Base-by-base conservation (phyloP, 2,113 vertebrate species). In the Rhodinocichla rosea region DNA sequence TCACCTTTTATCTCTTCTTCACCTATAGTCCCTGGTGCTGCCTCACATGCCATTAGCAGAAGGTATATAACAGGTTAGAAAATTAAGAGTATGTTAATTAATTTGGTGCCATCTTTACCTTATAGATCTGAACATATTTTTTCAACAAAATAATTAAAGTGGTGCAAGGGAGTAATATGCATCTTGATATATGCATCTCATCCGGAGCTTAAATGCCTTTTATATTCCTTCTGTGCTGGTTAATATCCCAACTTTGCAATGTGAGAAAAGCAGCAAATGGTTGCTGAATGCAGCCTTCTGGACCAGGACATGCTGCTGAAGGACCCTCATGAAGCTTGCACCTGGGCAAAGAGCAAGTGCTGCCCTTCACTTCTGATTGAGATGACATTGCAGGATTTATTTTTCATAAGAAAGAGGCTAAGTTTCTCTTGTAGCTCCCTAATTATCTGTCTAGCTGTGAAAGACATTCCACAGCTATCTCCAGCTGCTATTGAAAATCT, bases 101-200 rank as follows among this genome's bases (percentile, higher is more conserved):
- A 87, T 82, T 87, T 76, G 49, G 24, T 70, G 49, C 52, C 21
- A 67, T 47, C 63, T 50, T 32, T 88, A 50, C 37, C 32, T 59
- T 78, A 77, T 35, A 78, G 52, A 65, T 33, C 28, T 2, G 7
- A 50, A 50, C n/a, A 70, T 44, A 67, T 74, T 87, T 91, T 94
- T 94, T 92, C 55, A 88, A 67, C 22, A 69, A 80, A 94, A 86
- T 75, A 90, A 82, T 91, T 73, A 12, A 79, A 85, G n/a, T 67
- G 9, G 53, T 85, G 87, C 39, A 30, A 75, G n/a, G 59, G 30
- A 69, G 35, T 65, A 87, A 87, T 79, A 70, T 76, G n/a, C 26
- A 26, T 78, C 44, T 75, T 52, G 49, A 76, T 84, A 49, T 11
- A 87, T 9, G 21, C 42, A 69, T 53, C 53, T 95, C 53, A 60